Conservation (phyloP, 1,140 invertebrate species). For the Lucilia cuprina region DNA sequence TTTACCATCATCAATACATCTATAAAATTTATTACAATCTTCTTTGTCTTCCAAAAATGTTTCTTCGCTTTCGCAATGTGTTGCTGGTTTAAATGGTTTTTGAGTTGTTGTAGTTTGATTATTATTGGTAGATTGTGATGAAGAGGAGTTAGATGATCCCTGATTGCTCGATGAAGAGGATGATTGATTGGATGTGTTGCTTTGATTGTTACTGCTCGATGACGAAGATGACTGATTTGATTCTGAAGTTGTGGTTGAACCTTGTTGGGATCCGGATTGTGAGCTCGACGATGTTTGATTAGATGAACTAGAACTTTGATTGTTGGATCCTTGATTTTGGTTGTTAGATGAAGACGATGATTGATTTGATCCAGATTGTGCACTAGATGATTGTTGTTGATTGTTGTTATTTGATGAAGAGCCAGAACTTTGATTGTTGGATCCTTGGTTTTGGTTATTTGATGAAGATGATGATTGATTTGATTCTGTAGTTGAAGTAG, state of each 20-base stretch:
- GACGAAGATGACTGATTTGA: slow-evolving; percentile 42
- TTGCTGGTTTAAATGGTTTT: slow-evolving; percentile 53
- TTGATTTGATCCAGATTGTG: slow-evolving; percentile 35
- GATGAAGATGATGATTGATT: slow-evolving; percentile 37
- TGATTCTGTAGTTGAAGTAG: neutral
- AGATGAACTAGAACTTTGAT: slow-evolving; percentile 36
- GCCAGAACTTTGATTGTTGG: neutral
- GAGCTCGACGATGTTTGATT: slow-evolving; percentile 9
- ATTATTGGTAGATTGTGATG: neutral
- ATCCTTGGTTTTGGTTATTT: slow-evolving; percentile 39
- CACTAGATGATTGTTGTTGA: slow-evolving; percentile 27
- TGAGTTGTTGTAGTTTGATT: slow-evolving; percentile 44
- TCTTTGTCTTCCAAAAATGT: slow-evolving; percentile 68
- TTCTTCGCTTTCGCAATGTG: slow-evolving; percentile 63
- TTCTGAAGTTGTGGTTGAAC: slow-evolving; percentile 37
- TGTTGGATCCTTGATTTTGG: slow-evolving; percentile 36
- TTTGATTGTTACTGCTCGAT: slow-evolving; percentile 36
- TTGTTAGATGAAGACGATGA: slow-evolving; percentile 37
- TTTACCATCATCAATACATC: slow-evolving; percentile 69
- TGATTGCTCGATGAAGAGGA: slow-evolving; percentile 42
- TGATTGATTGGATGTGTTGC: slow-evolving; percentile 38
- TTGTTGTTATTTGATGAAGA: too few relatives aligned
- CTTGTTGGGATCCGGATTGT: neutral
- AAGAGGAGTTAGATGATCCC: slow-evolving; percentile 35
- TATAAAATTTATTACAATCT: slow-evolving; percentile 73